phyloP scores from a whole-genome alignment of 2,888 invertebrate species.

The Tuta absoluta region DNA sequence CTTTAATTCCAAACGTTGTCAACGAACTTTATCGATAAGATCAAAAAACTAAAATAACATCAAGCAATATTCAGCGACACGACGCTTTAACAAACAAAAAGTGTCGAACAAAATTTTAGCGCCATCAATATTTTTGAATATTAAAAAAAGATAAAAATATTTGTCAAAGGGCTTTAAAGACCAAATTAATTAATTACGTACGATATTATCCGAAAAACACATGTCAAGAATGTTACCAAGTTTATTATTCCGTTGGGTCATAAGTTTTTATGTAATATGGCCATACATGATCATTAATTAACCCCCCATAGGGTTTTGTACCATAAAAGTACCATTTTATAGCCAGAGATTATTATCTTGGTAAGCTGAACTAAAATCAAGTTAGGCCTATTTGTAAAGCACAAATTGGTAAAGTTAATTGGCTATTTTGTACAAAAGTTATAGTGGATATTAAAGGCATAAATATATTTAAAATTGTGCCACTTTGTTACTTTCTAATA shows the following conservation, averaged over 20 bases:
- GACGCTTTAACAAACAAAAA: neutral
- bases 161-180: slow-evolving; percentile 44
- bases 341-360: slow-evolving; percentile 32
- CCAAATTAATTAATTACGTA: slow-evolving; percentile 63
- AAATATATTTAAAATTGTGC: neutral
- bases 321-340: slow-evolving; percentile 66
- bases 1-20: neutral
- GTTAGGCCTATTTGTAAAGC: slow-evolving; percentile 45
- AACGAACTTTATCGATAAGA: slow-evolving; percentile 1
- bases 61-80: neutral
- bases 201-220: slow-evolving; percentile 68
- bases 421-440: slow-evolving; percentile 23
- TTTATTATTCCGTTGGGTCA: slow-evolving; percentile 58
- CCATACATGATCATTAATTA: slow-evolving; percentile 70
- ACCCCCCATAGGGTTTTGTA: slow-evolving; percentile 52
- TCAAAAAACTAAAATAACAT: neutral
- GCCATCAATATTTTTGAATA: neutral
- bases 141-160: slow-evolving; percentile 25
- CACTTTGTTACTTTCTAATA: slow-evolving; percentile 8
- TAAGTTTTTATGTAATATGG: slow-evolving; percentile 67
- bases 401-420: slow-evolving; percentile 31
- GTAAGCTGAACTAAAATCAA: slow-evolving; percentile 34
- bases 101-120: neutral
- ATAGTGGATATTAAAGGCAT: slow-evolving; percentile 3
- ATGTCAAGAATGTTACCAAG: slow-evolving; percentile 59